phyloP scores from a whole-genome alignment of 2,113 vertebrate genomes.

The Maylandia zebra region DNA sequence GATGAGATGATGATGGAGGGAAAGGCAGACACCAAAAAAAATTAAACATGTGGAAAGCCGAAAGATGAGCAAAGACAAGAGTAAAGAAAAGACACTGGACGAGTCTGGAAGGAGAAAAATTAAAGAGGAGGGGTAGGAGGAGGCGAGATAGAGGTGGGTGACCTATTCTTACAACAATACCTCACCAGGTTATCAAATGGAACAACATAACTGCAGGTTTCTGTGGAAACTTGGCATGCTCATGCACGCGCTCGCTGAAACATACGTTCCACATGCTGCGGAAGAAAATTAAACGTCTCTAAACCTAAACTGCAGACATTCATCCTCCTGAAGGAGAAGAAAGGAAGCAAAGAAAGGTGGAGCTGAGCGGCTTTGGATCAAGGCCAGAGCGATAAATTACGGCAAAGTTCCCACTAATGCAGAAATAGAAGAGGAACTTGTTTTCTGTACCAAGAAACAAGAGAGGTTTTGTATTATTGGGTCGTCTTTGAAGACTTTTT shows the following conservation, averaged over 20 bases:
- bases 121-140: background rate
- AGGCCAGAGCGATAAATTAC: slow-evolving; percentile 28
- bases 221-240: slow-evolving; percentile 43
- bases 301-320: slow-evolving; percentile 7
- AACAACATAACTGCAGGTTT: slow-evolving; percentile 34
- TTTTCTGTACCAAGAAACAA: slow-evolving; percentile 8
- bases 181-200: slow-evolving; percentile 44
- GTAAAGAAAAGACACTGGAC: background rate
- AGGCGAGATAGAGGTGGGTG: background rate
- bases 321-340: slow-evolving; percentile 5
- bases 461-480: background rate
- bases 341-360: slow-evolving; percentile 18
- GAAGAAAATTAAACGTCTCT: slow-evolving; percentile 41
- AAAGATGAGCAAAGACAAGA: slow-evolving; percentile 1
- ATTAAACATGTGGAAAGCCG: background rate
- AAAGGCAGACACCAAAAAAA: slow-evolving; percentile 20
- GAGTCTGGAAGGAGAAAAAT: background rate
- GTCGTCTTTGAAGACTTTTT: background rate
- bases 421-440: background rate
- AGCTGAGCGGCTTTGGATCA: background rate
- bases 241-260: background rate
- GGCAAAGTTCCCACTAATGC: slow-evolving; percentile 10
- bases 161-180: slow-evolving; percentile 41
- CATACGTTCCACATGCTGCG: slow-evolving; percentile 29
- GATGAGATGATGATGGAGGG: slow-evolving; percentile 39